These are phyloP conservation scores for Eupleurogrammus muticus DNA, from an alignment of 2,797 vertebrate genomes.

Conservation along the genomic window DNA sequence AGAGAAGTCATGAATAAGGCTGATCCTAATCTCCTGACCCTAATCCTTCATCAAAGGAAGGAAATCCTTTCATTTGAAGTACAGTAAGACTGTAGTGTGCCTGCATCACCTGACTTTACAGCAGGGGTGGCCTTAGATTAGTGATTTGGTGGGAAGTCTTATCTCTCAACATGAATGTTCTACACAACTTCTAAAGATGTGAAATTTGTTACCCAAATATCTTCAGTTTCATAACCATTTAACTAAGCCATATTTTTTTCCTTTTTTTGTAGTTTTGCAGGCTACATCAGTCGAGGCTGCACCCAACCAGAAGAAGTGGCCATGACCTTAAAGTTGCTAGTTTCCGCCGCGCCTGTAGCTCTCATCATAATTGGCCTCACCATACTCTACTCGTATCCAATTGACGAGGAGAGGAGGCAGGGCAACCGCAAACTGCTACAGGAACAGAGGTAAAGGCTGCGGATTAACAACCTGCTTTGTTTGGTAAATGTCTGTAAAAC, in stretches of 20 bases:
- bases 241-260: not conserved
- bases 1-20: conserved; percentile 18
- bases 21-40: conserved; percentile 51
- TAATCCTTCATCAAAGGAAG: conserved; percentile 70
- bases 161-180: not conserved
- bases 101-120: conserved; percentile 44
- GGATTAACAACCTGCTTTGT: not conserved
- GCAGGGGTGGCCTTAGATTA: conserved; percentile 29
- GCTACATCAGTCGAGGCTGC: conserved; percentile 91
- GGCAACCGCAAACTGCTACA: conserved; percentile 92
- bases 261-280: conserved; percentile 87
- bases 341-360: conserved; percentile 88
- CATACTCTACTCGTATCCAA: conserved; percentile 93
- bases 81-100: conserved; percentile 27
- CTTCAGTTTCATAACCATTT: not conserved
- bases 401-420: conserved; percentile 88
- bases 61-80: conserved; percentile 37
- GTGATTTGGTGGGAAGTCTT: conserved; percentile 9
- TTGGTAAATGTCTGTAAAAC: not conserved
- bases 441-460: conserved; percentile 86
- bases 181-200: not conserved
- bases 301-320: conserved; percentile 88
- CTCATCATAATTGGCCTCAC: conserved; percentile 91
- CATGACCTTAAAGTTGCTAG: conserved; percentile 91
- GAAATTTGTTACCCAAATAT: not conserved